These are phyloP conservation scores for Cottoperca gobio DNA, from an alignment of 2,797 vertebrate species.

Conservation along the genomic window DNA sequence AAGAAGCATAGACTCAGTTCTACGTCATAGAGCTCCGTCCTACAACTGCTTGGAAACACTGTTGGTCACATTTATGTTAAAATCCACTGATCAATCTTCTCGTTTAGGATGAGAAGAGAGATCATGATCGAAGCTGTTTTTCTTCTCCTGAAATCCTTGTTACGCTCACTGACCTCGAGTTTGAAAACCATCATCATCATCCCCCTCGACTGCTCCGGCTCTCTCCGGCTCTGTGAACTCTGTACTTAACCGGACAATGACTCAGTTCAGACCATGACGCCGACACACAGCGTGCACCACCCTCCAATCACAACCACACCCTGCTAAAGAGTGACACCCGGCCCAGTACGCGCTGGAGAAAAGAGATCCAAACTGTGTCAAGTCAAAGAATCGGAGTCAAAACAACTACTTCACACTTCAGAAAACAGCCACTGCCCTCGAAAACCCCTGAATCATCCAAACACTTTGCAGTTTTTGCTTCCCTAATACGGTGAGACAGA, in stretches of 20 bases:
- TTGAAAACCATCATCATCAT: conserved; percentile 16
- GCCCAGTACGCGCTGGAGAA: conserved; percentile 7
- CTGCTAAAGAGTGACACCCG: conserved; percentile 22
- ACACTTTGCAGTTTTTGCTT: conserved; percentile 32
- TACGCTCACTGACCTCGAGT: neutral
- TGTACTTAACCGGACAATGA: conserved; percentile 56
- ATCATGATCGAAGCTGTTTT: neutral
- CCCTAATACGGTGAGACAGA: conserved; percentile 54
- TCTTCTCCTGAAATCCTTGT: neutral
- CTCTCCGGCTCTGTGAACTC: conserved; percentile 7
- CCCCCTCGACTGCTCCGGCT: neutral
- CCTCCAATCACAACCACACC: conserved; percentile 53
- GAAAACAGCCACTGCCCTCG: conserved; percentile 29
- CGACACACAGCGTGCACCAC: conserved; percentile 45
- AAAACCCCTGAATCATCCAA: conserved; percentile 37
- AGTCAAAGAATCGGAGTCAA: conserved; percentile 19
- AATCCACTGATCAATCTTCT: conserved; percentile 12
- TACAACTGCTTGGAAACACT: neutral
- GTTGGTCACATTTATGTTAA: conserved; percentile 22
- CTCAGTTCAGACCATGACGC: conserved; percentile 61
- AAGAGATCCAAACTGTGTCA: conserved; percentile 4
- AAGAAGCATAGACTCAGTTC: neutral
- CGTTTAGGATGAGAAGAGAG: conserved; percentile 7
- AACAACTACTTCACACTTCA: conserved; percentile 30
- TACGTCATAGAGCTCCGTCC: conserved; percentile 30